Evolutionary conservation across 2,888 invertebrate genomes (phyloP).

Genomic region (Plutella xylostella): DNA sequence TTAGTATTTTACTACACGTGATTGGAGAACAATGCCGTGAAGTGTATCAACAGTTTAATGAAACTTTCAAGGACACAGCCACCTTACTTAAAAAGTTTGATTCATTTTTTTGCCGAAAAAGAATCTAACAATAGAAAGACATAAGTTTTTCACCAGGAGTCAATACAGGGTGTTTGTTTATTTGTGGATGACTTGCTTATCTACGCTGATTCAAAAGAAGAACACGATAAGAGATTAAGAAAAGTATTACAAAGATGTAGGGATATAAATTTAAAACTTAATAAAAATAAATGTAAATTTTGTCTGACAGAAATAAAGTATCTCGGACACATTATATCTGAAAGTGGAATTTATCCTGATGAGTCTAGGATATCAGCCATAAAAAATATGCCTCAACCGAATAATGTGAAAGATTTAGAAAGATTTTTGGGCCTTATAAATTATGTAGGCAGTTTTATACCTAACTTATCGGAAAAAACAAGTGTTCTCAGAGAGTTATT

Average conservation of each 20-base stretch:
- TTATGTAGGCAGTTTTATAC: slow-evolving; percentile 20
- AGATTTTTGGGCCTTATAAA: slow-evolving; percentile 20
- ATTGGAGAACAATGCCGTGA: slow-evolving; percentile 17
- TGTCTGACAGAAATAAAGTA: slow-evolving; percentile 4
- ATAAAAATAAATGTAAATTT: slow-evolving; percentile 5
- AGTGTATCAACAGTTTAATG: slow-evolving; percentile 10
- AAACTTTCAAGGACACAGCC: slow-evolving; percentile 4
- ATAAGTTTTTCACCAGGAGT: slow-evolving; percentile 17
- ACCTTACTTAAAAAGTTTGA: slow-evolving; percentile 16
- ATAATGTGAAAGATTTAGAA: slow-evolving; percentile 17
- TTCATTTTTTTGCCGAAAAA: slow-evolving; percentile 14
- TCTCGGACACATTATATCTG: slow-evolving; percentile 2
- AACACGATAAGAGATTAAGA: slow-evolving; percentile 7
- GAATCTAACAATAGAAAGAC: slow-evolving; percentile 18
- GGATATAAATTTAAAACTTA: slow-evolving; percentile 4
- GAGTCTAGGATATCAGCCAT: slow-evolving; percentile 17
- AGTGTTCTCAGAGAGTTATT: slow-evolving; percentile 16
- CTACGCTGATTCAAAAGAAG: slow-evolving; percentile 5
- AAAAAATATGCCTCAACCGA: slow-evolving; percentile 18
- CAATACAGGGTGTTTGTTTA: slow-evolving; percentile 13
- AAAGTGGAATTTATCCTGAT: slow-evolving; percentile 14
- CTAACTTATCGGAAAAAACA: slow-evolving; percentile 20
- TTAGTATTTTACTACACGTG: slow-evolving; percentile 16
- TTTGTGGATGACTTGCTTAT: slow-evolving; percentile 11
- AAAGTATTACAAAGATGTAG: slow-evolving; percentile 9